These are phyloP conservation scores for Trialeurodes vaporariorum DNA, from an alignment of 1,140 invertebrate species.

Conservation along the genomic window DNA sequence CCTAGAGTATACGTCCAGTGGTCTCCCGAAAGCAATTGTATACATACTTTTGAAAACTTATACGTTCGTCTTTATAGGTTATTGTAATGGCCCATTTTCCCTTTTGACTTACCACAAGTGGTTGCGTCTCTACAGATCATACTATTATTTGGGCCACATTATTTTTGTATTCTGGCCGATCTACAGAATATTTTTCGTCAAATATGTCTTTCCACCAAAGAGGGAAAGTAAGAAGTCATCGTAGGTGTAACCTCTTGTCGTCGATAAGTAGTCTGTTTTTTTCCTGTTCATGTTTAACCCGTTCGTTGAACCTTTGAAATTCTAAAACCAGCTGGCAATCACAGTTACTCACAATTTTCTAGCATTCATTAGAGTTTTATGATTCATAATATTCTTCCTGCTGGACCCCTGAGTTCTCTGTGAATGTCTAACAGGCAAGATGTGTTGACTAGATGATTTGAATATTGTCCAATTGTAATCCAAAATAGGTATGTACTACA, in stretches of 20 bases:
- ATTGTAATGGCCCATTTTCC: slow-evolving; percentile 67
- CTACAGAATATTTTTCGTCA: slow-evolving; percentile 35
- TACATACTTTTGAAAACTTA: slow-evolving; percentile 56
- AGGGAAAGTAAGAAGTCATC: slow-evolving; percentile 2
- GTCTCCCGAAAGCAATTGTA: slow-evolving; percentile 30
- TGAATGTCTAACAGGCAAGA: too few relatives aligned
- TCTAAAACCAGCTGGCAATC: too few relatives aligned
- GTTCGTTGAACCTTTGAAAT: too few relatives aligned
- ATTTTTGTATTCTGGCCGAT: slow-evolving; percentile 48
- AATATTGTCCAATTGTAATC: too few relatives aligned
- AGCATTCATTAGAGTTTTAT: too few relatives aligned
- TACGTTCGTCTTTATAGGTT: slow-evolving; percentile 72
- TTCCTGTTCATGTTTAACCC: too few relatives aligned
- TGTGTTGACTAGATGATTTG: too few relatives aligned
- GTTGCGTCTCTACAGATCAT: slow-evolving; percentile 42
- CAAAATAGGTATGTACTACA: too few relatives aligned
- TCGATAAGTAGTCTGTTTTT: too few relatives aligned
- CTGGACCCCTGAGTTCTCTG: too few relatives aligned
- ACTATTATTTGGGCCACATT: slow-evolving; percentile 51
- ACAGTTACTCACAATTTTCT: too few relatives aligned
- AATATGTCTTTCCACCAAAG: slow-evolving; percentile 22
- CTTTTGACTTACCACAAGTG: slow-evolving; percentile 56
- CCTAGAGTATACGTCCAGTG: slow-evolving; percentile 25
- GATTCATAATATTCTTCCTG: too few relatives aligned
- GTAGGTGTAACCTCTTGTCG: neutral